phyloP scores from a whole-genome alignment of 2,888 invertebrate genomes.

The Caprella mutica region DNA sequence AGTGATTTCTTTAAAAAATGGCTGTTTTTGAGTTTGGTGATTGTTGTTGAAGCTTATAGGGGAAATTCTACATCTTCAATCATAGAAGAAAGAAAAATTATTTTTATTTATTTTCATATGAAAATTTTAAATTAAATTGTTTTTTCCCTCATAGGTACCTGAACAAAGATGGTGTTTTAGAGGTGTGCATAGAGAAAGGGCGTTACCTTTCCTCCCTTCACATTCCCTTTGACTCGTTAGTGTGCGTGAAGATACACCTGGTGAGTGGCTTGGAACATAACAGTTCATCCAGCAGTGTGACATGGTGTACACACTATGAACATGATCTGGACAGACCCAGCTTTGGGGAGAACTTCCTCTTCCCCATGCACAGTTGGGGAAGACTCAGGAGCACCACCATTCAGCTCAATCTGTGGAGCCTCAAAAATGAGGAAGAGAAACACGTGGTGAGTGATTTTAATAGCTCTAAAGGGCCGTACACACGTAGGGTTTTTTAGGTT shows the following conservation, averaged over 20 bases:
- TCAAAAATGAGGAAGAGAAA: conserved; percentile 54
- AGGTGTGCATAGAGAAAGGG: conserved; percentile 6
- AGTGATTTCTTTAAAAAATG: no score
- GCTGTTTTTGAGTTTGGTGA: no score
- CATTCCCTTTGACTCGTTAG: not conserved
- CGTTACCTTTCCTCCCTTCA: conserved; percentile 2
- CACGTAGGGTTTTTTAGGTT: no score
- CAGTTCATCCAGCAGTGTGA: conserved; percentile 37
- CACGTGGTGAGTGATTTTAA: conserved; percentile 61
- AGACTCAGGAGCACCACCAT: conserved; percentile 76
- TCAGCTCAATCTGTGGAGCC: conserved; percentile 76
- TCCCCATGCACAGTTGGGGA: conserved; percentile 56
- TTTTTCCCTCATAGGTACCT: conserved; percentile 8
- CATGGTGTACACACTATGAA: conserved; percentile 58
- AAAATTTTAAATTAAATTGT: no score
- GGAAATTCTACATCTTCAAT: no score
- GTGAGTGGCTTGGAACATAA: conserved; percentile 48
- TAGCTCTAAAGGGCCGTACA: no score
- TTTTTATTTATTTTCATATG: no score
- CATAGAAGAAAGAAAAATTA: no score
- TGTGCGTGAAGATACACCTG: conserved; percentile 61
- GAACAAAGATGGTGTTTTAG: not conserved
- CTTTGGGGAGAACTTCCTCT: conserved; percentile 65
- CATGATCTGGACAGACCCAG: conserved; percentile 60
- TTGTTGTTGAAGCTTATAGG: no score